Base-by-base conservation (phyloP, 2,888 invertebrate genomes). In the Pollenia angustigena region DNA sequence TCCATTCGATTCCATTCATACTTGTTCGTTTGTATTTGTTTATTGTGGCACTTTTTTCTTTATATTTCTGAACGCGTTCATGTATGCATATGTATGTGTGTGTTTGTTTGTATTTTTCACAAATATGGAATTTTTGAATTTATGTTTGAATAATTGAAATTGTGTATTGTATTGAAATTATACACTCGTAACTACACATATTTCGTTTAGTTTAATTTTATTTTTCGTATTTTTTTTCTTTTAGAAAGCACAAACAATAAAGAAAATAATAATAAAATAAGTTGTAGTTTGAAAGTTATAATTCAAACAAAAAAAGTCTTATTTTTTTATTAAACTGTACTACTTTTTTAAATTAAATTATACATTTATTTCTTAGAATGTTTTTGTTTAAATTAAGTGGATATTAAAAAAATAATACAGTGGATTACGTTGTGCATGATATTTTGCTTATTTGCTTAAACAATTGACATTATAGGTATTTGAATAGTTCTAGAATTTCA, bases 121-220 rank as follows among this genome's bases (percentile, higher is more conserved):
- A 84, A 87, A 87, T 87, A 87, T 87, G 87, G 87, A 87, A 87
- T 87, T 87, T 86, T 81, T 87, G 76, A 84, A 87, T 87, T 87
- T 87, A 87, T 84, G 72, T 87, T 84, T 87, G 74, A 87, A 87
- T 86, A 87, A 88, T 87, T 87, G 85, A 85, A 82, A 85, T 83
- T 85, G 78, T 87, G 78, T 88, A 84, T 84, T 79, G 84, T 74
- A 85, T 84, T 84, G 79, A 80, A 80, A 74, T 79, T 84, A 84
- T 74, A 60, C 16, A 79, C 69, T 76, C 48, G 32, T 72, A 23
- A 54, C 64, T 68, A 69, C 40, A 40, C n/a, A 40, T 50, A 71
- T 42, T 56, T 66, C 54, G 66, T 66, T 74, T 56, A 85, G 80
- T 87, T 83, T 76, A n/a, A 60, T 85, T 85, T 85, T 87, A 56